phyloP scores from a whole-genome alignment of 2,888 invertebrate genomes.

The Lomographa bimaculata region DNA sequence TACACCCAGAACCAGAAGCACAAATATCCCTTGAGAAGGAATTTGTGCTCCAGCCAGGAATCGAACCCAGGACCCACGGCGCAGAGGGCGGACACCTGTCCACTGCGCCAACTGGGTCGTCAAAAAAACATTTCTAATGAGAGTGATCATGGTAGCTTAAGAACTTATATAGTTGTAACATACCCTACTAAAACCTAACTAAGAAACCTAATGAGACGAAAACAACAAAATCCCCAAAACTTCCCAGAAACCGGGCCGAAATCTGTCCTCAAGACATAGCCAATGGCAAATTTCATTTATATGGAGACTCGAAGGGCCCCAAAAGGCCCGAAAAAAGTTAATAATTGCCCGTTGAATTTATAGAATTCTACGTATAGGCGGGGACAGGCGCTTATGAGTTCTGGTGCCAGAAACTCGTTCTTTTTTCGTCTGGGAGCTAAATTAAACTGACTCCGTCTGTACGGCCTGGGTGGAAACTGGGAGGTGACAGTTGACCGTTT shows the following conservation, averaged over 20 bases:
- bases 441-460: constrained; percentile 67
- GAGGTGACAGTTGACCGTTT: constrained; percentile 43
- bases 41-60: too few relatives aligned
- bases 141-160: too few relatives aligned
- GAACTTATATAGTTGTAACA: too few relatives aligned
- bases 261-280: constrained; percentile 39
- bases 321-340: constrained; percentile 56
- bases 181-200: too few relatives aligned
- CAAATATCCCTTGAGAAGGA: too few relatives aligned
- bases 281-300: constrained; percentile 60
- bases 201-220: too few relatives aligned
- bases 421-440: constrained; percentile 73
- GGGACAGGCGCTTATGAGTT: constrained; percentile 66
- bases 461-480: constrained; percentile 31
- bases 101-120: too few relatives aligned
- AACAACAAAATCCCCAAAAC: constrained; percentile 13
- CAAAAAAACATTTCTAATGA: too few relatives aligned
- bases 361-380: constrained; percentile 66
- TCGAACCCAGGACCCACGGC: too few relatives aligned
- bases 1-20: too few relatives aligned
- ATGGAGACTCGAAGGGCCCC: constrained; percentile 35
- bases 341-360: constrained; percentile 59
- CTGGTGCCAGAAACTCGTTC: constrained; percentile 40
- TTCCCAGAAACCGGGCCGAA: constrained; percentile 25
- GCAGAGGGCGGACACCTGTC: too few relatives aligned